These are phyloP conservation scores for Psilopsiagon aymara DNA, from an alignment of 2,113 vertebrate genomes.

Conservation along the genomic window DNA sequence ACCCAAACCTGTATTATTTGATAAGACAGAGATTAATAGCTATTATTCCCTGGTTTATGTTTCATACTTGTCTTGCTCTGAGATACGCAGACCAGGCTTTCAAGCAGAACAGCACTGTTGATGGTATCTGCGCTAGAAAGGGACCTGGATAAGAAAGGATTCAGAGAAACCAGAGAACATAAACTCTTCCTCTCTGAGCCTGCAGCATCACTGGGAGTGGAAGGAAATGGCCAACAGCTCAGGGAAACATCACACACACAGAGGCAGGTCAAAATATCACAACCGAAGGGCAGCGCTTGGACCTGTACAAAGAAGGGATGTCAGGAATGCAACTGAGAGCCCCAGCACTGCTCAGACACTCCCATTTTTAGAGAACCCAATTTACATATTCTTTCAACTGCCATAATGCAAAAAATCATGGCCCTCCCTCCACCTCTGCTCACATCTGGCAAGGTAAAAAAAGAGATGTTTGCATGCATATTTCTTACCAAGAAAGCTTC, in stretches of 20 bases:
- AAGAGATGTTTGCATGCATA: background rate
- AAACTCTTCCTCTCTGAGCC: background rate
- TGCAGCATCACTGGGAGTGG: background rate
- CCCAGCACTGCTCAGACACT: background rate
- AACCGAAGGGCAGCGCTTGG: background rate
- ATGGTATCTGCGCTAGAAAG: background rate
- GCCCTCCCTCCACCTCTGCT: background rate
- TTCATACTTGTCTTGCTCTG: background rate
- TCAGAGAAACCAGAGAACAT: background rate
- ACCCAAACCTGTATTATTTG: background rate
- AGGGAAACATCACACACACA: background rate
- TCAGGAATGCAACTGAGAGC: background rate
- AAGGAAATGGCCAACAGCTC: background rate
- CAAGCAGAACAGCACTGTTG: background rate
- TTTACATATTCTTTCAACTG: background rate
- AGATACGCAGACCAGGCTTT: background rate
- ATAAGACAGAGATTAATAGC: background rate
- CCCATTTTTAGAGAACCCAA: background rate
- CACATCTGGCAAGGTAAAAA: background rate
- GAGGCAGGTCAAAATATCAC: background rate
- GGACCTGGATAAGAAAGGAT: background rate
- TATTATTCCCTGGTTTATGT: background rate
- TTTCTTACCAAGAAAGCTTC: slow-evolving; percentile 94
- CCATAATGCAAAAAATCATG: background rate
- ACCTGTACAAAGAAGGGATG: too few relatives aligned